Conservation (phyloP, 2,797 vertebrate species). For the Phrynocephalus guinanensis region DNA sequence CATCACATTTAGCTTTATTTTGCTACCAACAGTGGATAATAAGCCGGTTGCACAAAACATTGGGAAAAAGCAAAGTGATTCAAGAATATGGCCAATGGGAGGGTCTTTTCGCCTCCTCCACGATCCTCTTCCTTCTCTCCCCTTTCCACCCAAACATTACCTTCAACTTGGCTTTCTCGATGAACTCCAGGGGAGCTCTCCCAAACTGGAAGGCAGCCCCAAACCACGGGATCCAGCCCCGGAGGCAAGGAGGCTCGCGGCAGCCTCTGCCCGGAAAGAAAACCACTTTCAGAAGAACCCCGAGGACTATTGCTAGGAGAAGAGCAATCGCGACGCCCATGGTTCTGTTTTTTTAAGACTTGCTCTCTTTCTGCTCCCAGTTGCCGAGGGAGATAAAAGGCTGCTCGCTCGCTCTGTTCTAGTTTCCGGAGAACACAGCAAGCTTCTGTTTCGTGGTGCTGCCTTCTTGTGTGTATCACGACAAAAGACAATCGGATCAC, state of each 20-base stretch:
- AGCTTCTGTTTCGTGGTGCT: not conserved
- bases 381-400: not conserved
- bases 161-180: constrained; percentile 80
- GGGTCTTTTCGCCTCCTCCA: not conserved
- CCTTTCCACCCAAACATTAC: constrained; percentile 64
- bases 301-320: constrained; percentile 54
- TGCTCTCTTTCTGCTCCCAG: not conserved
- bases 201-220: constrained; percentile 83
- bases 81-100: not conserved
- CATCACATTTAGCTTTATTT: not conserved
- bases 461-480: not conserved
- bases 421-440: not conserved
- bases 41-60: not conserved
- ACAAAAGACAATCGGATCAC: not conserved
- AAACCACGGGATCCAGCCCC: constrained; percentile 88
- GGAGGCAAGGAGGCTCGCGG: constrained; percentile 78
- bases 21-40: not conserved
- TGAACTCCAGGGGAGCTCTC: constrained; percentile 83
- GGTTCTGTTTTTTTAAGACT: not conserved
- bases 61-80: not conserved
- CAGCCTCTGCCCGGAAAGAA: constrained; percentile 56
- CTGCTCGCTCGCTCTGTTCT: not conserved
- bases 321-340: constrained; percentile 52
- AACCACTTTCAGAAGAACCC: constrained; percentile 63
- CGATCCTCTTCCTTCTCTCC: constrained; percentile 15